Percentiles rank a stretch among this genome's conserved stretches.
Evolutionary conservation across 37 sponge, comb jelly and placozoan species (phyloP).

Genomic region (Spongilla lacustris): DNA sequence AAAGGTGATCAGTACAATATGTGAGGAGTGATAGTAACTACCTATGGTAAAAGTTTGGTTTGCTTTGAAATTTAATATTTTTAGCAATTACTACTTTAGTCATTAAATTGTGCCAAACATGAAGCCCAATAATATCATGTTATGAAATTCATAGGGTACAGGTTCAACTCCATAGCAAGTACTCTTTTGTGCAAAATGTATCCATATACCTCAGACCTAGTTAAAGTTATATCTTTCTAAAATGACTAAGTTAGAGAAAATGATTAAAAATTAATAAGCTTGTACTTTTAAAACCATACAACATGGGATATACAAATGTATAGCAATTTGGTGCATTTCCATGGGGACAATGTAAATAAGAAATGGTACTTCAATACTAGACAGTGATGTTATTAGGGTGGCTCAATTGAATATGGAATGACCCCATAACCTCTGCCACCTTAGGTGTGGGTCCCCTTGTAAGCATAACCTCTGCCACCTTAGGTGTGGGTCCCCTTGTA

Average conservation of each 20-base stretch:
- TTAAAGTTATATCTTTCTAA: not conserved
- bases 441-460: too few species aligned
- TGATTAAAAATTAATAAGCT: not conserved
- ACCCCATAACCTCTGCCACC: too few species aligned
- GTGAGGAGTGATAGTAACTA: not conserved
- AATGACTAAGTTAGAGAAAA: not conserved
- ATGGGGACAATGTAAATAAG: not conserved
- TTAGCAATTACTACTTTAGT: not conserved
- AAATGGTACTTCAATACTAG: not conserved
- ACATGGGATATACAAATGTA: slow-evolving; percentile 1
- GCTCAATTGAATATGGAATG: not conserved
- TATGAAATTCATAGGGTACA: not conserved
- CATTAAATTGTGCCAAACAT: not conserved
- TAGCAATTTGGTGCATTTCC: not conserved
- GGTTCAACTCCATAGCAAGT: not conserved
- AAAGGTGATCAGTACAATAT: slow-evolving; percentile 1
- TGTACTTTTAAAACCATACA: not conserved
- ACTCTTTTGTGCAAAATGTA: slow-evolving; percentile 1
- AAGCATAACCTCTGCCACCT: too few species aligned
- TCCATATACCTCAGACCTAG: not conserved
- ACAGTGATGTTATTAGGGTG: not conserved
- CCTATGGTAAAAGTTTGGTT: slow-evolving; percentile 1
- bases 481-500: too few species aligned
- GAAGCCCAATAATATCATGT: not conserved
- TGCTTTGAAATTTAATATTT: not conserved